Percentiles rank a stretch among this genome's conserved stretches.
Evolutionary conservation across 2,888 invertebrate genomes (phyloP).

Genomic region (Drosophila meridiana): DNA sequence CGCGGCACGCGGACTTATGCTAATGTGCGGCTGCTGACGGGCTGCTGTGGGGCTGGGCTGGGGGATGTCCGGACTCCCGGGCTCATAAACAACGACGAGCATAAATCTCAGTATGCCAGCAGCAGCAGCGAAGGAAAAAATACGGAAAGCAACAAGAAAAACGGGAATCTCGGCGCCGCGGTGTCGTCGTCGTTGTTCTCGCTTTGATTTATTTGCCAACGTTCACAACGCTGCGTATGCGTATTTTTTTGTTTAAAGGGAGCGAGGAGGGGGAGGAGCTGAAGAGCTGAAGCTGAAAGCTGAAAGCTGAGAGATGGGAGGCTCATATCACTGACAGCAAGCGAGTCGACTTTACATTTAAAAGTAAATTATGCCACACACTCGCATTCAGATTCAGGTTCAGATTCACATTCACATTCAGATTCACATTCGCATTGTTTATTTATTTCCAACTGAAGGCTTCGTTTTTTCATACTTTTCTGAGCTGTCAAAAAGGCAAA

Average conservation of each 20-base stretch:
- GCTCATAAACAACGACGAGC: conserved; percentile 58
- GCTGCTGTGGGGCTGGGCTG: not conserved
- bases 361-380: conserved; percentile 72
- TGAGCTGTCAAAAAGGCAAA: conserved; percentile 14
- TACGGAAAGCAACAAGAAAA: conserved; percentile 19
- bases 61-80: not conserved
- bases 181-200: conserved; percentile 53
- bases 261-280: conserved; percentile 28
- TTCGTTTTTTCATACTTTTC: not conserved
- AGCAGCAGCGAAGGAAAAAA: not conserved
- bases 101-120: conserved; percentile 63
- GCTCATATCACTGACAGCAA: conserved; percentile 69
- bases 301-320: not conserved
- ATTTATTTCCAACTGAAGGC: conserved; percentile 29
- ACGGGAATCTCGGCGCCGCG: conserved; percentile 48
- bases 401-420: conserved; percentile 9
- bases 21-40: conserved; percentile 36
- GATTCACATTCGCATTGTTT: conserved; percentile 33
- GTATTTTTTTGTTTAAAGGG: conserved; percentile 40
- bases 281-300: conserved; percentile 10
- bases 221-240: conserved; percentile 74
- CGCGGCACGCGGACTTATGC: conserved; percentile 49
- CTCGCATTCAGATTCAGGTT: conserved; percentile 1
- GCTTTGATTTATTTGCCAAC: conserved; percentile 70
- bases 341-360: conserved; percentile 72